These are phyloP conservation scores for Nothobranchius furzeri DNA, from an alignment of 2,113 vertebrate species.

Conservation along the genomic window DNA sequence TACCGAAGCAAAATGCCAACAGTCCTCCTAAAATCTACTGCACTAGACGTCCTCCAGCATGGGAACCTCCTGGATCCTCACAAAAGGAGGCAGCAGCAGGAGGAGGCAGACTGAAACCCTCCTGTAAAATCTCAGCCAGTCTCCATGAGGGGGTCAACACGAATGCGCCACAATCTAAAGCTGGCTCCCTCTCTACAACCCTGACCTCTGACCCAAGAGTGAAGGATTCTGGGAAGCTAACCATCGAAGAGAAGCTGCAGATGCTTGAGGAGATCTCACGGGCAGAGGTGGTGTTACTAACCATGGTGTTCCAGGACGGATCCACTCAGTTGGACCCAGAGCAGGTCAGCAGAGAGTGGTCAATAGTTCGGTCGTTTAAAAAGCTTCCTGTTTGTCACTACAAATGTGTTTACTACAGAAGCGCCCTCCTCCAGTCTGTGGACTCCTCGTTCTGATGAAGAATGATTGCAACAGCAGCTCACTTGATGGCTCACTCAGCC, in stretches of 20 bases:
- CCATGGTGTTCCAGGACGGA: constrained; percentile 86
- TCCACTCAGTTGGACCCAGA: constrained; percentile 83
- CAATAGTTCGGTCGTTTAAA: not conserved
- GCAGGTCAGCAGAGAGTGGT: constrained; percentile 72
- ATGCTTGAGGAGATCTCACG: constrained; percentile 66
- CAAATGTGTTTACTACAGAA: constrained; percentile 67
- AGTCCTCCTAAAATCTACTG: constrained; percentile 28
- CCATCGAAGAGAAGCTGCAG: constrained; percentile 68
- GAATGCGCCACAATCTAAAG: constrained; percentile 16
- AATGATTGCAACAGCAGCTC: constrained; percentile 17
- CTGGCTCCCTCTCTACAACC: constrained; percentile 9
- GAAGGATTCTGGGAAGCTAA: constrained; percentile 75
- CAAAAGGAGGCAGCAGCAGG: constrained; percentile 5
- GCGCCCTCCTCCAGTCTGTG: constrained; percentile 75
- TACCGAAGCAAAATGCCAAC: not conserved
- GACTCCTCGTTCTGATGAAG: constrained; percentile 84
- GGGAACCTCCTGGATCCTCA: constrained; percentile 42
- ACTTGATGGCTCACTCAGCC: constrained; percentile 24
- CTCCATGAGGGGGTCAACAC: not conserved
- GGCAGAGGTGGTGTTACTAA: constrained; percentile 78
- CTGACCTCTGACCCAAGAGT: constrained; percentile 71
- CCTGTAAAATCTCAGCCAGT: not conserved
- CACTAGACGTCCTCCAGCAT: constrained; percentile 27
- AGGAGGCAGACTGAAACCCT: not conserved
- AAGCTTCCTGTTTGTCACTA: too few species aligned